Evolutionary conservation across 1,140 invertebrate genomes (phyloP).

Genomic region (Chironomus tepperi): DNA sequence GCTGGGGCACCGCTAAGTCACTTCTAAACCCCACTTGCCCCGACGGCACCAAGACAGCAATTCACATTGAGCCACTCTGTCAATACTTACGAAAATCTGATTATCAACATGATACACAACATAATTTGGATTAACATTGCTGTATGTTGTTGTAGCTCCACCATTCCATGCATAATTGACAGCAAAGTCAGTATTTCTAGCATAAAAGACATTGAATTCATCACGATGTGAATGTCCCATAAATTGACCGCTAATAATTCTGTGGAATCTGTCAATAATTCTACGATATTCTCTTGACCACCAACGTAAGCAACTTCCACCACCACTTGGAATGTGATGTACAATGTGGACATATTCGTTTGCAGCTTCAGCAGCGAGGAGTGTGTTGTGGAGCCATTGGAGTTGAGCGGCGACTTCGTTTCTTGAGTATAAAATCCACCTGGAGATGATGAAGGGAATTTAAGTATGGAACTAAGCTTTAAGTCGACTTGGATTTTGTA

Average conservation of each 20-base stretch:
- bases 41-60: no score
- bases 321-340: conserved; percentile 70
- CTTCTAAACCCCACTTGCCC: no score
- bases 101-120: conserved; percentile 59
- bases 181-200: conserved; percentile 42
- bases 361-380: conserved; percentile 59
- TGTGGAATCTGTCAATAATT: conserved; percentile 51
- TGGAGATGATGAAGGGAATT: neutral
- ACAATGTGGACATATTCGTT: conserved; percentile 73
- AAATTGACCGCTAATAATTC: conserved; percentile 66
- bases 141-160: conserved; percentile 60
- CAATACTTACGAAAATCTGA: conserved; percentile 49
- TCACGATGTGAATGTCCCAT: conserved; percentile 77
- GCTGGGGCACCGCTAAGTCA: no score
- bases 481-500: no score
- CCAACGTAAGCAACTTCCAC: conserved; percentile 54
- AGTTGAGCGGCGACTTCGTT: conserved; percentile 59
- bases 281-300: conserved; percentile 57
- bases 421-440: conserved; percentile 52
- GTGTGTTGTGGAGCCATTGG: conserved; percentile 61
- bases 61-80: no score
- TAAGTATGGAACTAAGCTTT: no score
- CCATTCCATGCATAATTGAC: conserved; percentile 66
- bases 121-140: conserved; percentile 71
- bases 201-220: conserved; percentile 60